Base-by-base conservation (phyloP, 1,140 invertebrate species). In the Notospermus geniculatus region DNA sequence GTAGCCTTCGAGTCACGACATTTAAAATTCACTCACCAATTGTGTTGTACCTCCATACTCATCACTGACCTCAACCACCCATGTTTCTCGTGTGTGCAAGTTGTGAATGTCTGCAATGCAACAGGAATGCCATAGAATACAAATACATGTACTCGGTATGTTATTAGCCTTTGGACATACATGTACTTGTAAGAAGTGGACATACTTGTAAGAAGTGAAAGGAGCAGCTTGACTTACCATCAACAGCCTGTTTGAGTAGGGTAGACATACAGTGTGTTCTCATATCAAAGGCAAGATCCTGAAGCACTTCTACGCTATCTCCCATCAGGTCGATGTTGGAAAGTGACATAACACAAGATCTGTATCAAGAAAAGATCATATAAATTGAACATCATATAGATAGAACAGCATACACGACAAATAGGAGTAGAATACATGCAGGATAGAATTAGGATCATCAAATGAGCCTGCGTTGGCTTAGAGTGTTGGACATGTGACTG, bases 221-320 rank as follows among this genome's bases (percentile, higher is more conserved):
- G 59, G 28, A 41, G 7, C 55, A 43, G n/a, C 54, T 23, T 9
- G 13, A 62, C 65, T 57, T 46, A 80, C 78, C 78, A 59, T 64
- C 36, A 27, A 79, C 76, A 2, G 92, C 88, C 74, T 94, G 89
- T 74, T 90, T 90, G 55, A 97, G 89, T 60, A 96, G 84, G 52
- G 88, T 88, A 22, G 87, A 87, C 83, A 97, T 89, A 68, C 92
- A 93, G 76, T 93, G 88, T 50, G 93, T 86, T 66, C 93, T 80
- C 68, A 96, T 86, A 80, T 96, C 91, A 79, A 94, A 89, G 59
- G 95, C 88, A 19, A 97, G 85, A 58, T 87, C 87, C 67, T 90
- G 89, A 32, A 96, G 86, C 53, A 93, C 87, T 70, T 91, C 89
- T 39, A 95, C 80, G 2, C 91, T 88, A 64, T 92, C 90, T 28